Evolutionary conservation across 2,888 invertebrate genomes (phyloP).

Genomic region (Clostera curtula): DNA sequence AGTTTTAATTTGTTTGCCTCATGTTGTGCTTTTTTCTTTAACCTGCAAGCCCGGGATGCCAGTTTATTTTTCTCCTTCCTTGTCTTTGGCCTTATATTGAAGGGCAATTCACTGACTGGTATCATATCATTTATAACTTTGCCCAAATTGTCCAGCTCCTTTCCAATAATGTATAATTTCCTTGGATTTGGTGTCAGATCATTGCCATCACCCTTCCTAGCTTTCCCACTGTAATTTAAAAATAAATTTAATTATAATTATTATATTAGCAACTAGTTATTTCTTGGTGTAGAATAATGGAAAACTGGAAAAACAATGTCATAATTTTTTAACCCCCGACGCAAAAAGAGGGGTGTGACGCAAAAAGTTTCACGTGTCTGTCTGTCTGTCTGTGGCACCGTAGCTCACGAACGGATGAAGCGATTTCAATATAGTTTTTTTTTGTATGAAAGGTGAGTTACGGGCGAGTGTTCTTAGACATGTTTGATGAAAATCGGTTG

Average conservation of each 20-base stretch:
- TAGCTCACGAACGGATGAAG: no score
- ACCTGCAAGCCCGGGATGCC: slow-evolving; percentile 95
- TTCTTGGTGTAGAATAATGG: not conserved
- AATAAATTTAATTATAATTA: not conserved
- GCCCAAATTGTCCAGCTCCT: slow-evolving; percentile 92
- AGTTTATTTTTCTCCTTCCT: slow-evolving; percentile 98
- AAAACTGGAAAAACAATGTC: slow-evolving; percentile 2
- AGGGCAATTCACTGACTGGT: slow-evolving; percentile 94
- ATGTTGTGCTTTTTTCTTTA: slow-evolving; percentile 99
- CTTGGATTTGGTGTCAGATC: slow-evolving; percentile 96
- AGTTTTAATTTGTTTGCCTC: slow-evolving; percentile 98
- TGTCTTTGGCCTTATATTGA: slow-evolving; percentile 91
- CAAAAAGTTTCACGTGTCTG: no score
- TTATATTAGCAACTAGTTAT: not conserved
- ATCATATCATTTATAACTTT: slow-evolving; percentile 96
- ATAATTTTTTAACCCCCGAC: no score
- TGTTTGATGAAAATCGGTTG: no score
- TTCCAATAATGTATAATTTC: slow-evolving; percentile 92
- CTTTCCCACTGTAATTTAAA: slow-evolving; percentile 82
- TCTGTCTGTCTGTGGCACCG: no score
- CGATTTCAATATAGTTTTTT: no score
- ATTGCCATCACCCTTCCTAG: slow-evolving; percentile 97
- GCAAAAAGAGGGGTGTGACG: not conserved
- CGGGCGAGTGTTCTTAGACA: no score
- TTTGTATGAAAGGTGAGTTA: no score